Base-by-base conservation (phyloP, 2,888 invertebrate species). In the Panzeria rudis region DNA sequence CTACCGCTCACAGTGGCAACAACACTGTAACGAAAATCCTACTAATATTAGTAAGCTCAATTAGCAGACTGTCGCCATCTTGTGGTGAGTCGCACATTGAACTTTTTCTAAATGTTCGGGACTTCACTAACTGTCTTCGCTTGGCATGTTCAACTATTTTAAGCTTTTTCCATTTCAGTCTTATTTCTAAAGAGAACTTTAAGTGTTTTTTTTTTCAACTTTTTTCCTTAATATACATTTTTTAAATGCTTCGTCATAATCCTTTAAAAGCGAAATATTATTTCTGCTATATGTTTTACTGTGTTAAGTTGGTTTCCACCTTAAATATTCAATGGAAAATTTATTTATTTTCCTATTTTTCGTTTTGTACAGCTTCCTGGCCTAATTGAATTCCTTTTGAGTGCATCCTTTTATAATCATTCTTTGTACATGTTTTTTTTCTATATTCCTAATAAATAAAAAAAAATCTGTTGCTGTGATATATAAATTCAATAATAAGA, bases 301-400 rank as follows among this genome's bases (percentile, higher is more conserved):
- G 3, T 15, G 15, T 54, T 52, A 25, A 25, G 15, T n/a, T 29
- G 13, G 13, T 50, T 17, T 54, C 8, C 50, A 47, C 6, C 72
- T 72, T 47, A 47, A 44, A 61, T 35, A 15, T 35, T 56, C 66
- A 44, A 77, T 56, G 44, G 35, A 23, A 77, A 66, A 69, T 61
- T 59, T 47, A 50, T 52, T 9, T 76, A 29, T 52, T 13, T 38
- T 47, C 7, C 50, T n/a, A 6, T 20, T 23, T 52, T 35, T 5
- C 54, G 15, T 66, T 56, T 56, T 56, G 29, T 61, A 15, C 20
- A 41, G 29, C 41, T 62, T 71, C 32, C 71, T 79, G 38, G 52
- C 25, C 32, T 69, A 71, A 82, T 76, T 47, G 29, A 76, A 76
- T 82, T 82, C 35, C 59, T 3, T 75, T 62, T 54, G 35, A 81